phyloP scores from a whole-genome alignment of 1,140 invertebrate genomes.

The Gerris buenoi region DNA sequence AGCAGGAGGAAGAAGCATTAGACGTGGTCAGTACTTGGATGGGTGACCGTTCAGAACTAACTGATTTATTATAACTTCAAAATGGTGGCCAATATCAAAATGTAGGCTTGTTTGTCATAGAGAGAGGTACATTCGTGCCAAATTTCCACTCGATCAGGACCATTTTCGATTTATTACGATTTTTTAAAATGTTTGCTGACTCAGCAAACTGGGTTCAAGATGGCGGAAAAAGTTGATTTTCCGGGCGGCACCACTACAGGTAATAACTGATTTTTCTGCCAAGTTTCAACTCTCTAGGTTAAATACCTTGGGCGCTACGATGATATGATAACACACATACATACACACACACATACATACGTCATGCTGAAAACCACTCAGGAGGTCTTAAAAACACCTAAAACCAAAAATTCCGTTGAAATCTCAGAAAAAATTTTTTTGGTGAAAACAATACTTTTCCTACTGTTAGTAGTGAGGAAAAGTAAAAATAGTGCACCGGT shows the following conservation, averaged over 20 bases:
- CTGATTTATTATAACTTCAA: too few relatives aligned
- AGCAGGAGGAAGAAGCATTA: too few relatives aligned
- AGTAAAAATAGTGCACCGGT: not conserved
- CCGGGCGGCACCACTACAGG: not conserved
- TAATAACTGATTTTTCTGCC: not conserved
- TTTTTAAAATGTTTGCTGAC: not conserved
- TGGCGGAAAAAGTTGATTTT: not conserved
- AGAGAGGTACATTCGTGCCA: not conserved
- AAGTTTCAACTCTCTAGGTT: not conserved
- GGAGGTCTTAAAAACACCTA: not conserved
- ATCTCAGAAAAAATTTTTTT: not conserved
- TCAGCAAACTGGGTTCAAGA: not conserved
- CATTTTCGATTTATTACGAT: not conserved
- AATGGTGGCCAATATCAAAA: too few relatives aligned
- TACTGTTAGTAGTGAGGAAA: not conserved
- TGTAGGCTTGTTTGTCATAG: not conserved
- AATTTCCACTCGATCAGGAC: not conserved
- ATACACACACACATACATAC: not conserved
- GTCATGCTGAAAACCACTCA: not conserved
- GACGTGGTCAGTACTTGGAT: too few relatives aligned
- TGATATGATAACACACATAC: not conserved
- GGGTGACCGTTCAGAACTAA: too few relatives aligned
- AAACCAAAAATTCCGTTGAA: not conserved
- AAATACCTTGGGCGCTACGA: not conserved
- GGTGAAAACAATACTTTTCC: not conserved